phyloP scores from a whole-genome alignment of 2,797 vertebrate genomes.

The Pipistrellus pygmaeus region DNA sequence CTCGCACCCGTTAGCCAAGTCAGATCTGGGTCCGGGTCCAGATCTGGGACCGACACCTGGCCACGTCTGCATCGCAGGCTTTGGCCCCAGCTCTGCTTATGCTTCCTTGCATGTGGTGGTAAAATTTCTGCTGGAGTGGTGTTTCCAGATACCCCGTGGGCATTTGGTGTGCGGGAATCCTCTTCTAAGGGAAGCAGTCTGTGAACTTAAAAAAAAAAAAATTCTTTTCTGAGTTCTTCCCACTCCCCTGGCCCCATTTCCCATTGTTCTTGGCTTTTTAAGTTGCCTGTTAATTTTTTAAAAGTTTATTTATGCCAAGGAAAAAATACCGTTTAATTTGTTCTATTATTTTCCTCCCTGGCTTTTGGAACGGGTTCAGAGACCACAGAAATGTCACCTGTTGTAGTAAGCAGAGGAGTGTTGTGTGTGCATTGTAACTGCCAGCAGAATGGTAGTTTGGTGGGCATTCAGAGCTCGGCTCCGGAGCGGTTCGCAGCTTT shows the following conservation, averaged over 20 bases:
- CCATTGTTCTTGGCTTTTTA: slow-evolving; percentile 82
- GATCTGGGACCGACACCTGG: not conserved
- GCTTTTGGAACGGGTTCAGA: slow-evolving; percentile 88
- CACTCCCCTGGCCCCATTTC: slow-evolving; percentile 65
- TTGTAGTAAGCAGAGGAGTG: slow-evolving; percentile 85
- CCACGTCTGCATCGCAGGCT: slow-evolving; percentile 6
- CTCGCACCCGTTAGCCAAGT: not conserved
- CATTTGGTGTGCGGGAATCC: slow-evolving; percentile 82
- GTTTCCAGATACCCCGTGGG: slow-evolving; percentile 82
- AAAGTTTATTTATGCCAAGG: slow-evolving; percentile 84
- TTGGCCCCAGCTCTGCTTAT: slow-evolving; percentile 3
- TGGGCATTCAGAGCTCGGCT: slow-evolving; percentile 77
- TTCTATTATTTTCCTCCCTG: slow-evolving; percentile 86
- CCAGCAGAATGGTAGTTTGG: slow-evolving; percentile 83
- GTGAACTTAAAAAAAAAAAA: slow-evolving; percentile 77
- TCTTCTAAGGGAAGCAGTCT: slow-evolving; percentile 74
- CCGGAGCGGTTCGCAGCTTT: slow-evolving; percentile 67
- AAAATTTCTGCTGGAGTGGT: slow-evolving; percentile 71
- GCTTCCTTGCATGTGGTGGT: slow-evolving; percentile 57
- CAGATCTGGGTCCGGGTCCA: slow-evolving; percentile 4
- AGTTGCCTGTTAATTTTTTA: slow-evolving; percentile 84
- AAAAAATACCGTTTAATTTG: slow-evolving; percentile 83
- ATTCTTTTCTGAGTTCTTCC: slow-evolving; percentile 62
- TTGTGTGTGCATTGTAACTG: slow-evolving; percentile 85
- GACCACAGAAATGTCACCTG: slow-evolving; percentile 90